Conservation (phyloP, 1,140 invertebrate species). For the Neodiprion pinetum region DNA sequence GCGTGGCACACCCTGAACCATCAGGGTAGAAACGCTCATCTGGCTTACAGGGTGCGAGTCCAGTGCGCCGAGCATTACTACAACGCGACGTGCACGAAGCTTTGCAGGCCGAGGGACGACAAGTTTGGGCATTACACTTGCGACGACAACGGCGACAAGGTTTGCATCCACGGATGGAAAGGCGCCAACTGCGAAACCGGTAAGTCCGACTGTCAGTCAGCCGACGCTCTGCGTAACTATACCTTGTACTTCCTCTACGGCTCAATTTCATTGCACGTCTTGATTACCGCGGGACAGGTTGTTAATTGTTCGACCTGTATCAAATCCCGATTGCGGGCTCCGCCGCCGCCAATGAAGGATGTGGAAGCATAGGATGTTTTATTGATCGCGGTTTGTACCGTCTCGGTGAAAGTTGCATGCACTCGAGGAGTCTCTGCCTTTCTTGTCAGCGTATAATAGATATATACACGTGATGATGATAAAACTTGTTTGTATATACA, state of each 20-base stretch:
- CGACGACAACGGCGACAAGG: slow-evolving; percentile 85
- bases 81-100: slow-evolving; percentile 92
- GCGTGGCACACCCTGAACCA: slow-evolving; percentile 91
- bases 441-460: too few species aligned
- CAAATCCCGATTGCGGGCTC: too few species aligned
- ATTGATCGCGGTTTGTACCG: too few species aligned
- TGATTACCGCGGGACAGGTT: slow-evolving; percentile 28
- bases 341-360: too few species aligned
- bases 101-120: slow-evolving; percentile 91
- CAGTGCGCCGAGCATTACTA: slow-evolving; percentile 92
- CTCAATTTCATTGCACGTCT: slow-evolving; percentile 38
- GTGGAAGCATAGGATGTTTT: too few species aligned
- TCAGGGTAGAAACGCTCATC: slow-evolving; percentile 73
- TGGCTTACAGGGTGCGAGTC: slow-evolving; percentile 90
- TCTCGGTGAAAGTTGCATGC: too few species aligned
- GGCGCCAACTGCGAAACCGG: slow-evolving; percentile 91
- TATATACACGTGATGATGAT: too few species aligned
- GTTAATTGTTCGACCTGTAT: too few species aligned
- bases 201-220: slow-evolving; percentile 58
- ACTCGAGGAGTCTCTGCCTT: too few species aligned
- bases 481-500: too few species aligned
- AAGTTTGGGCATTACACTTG: slow-evolving; percentile 95
- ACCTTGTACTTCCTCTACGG: slow-evolving; percentile 21
- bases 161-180: slow-evolving; percentile 92
- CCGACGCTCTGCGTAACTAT: too few species aligned